Conservation (phyloP, 2,113 vertebrate genomes). For the Mixornis gularis region DNA sequence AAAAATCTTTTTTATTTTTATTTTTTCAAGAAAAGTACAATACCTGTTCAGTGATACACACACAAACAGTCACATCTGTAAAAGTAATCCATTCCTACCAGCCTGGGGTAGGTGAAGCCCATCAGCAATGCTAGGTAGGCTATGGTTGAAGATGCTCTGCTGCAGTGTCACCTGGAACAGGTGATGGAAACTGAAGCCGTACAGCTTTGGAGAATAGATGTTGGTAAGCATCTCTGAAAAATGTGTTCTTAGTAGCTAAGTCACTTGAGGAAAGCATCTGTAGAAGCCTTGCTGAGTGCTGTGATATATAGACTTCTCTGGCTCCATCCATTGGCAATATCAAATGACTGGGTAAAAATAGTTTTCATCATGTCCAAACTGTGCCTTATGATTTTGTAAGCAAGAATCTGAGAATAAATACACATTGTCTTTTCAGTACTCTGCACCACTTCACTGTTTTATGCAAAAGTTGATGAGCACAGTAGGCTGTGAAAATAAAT, state of each 20-base stretch:
- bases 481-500: not conserved
- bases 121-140: not conserved
- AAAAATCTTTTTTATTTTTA: not conserved
- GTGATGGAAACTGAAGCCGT: not conserved
- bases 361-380: not conserved
- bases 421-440: not conserved
- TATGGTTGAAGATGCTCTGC: not conserved
- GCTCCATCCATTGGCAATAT: not conserved
- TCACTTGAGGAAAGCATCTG: not conserved
- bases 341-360: not conserved
- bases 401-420: not conserved
- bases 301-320: rapidly evolving
- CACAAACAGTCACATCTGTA: not conserved
- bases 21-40: not conserved
- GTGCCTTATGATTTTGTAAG: not conserved
- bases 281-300: not conserved
- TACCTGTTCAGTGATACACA: not conserved
- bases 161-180: not conserved
- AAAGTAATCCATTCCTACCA: not conserved
- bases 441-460: not conserved
- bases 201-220: not conserved
- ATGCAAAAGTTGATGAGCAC: not conserved
- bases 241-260: not conserved
- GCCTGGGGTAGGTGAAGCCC: not conserved
- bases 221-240: not conserved